Evolutionary conservation across 2,888 invertebrate species (phyloP), one percentile per base, ranked within the genome.

Genomic region (Brachycybe producta): DNA sequence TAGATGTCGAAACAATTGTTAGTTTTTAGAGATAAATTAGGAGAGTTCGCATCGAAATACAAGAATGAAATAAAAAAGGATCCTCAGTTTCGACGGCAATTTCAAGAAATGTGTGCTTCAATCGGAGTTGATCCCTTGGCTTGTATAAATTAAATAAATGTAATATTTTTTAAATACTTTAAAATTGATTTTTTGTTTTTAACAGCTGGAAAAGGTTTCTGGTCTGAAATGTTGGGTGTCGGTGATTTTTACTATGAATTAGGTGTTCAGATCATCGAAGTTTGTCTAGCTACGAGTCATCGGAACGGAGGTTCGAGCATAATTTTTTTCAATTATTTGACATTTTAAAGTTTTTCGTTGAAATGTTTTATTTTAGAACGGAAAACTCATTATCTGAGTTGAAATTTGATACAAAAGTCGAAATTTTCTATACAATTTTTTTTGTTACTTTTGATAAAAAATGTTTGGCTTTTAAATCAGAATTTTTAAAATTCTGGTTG

Each of bases 211-310:
- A 73, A 73, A 64, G 75, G 97, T 0, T 97, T 98, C 69, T 99
- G 98, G 98, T 91, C 90, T 2, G 88, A 75, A 61, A 69, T 97
- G 54, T 72, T 99, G 56, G 87, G 98, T n/a, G 91, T 99, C 61
- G 97, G 98, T 28, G 97, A 97, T 65, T 98, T 97, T 67, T 99
- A 99, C 66, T 99, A 97, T 64, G 97, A 98, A 68, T 69, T 99
- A 17, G 88, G 88, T 30, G 90, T 99, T 0, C 97, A 98, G 72
- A 88, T 97, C 57, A 85, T 99, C 0, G 98, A 99, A 74, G 90
- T 97, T 1, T 97, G 97, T 64, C 70, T 98, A 61, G 85, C 98
- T 1, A 88, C 91, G 1, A 90, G 84, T 66, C 84, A 90, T 60
- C 85, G 85, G 63, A 95, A 91, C 63, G 95, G 84, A 35, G 97